Evolutionary conservation across 2,888 invertebrate species (phyloP), one percentile per base, ranked within the genome.

Genomic region (Phalangium opilio): DNA sequence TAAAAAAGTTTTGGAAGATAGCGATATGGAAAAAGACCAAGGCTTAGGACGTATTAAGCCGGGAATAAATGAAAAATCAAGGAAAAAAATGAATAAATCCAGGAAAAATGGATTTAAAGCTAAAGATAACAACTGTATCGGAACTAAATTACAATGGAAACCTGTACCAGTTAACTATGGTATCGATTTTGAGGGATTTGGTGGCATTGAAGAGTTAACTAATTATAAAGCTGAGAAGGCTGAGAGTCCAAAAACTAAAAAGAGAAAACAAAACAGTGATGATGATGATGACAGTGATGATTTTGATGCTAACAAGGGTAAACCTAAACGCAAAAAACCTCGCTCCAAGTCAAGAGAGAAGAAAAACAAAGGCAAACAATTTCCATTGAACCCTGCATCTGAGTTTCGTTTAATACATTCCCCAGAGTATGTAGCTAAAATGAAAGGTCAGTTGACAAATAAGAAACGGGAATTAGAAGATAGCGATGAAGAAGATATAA

Each of bases 201-300:
- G 82, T 33, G 84, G 81, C 1, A 72, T 85, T 39, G 84, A 85
- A 66, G 83, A 84, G 60, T 75, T 85, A 50, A 19, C 39, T 11
- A 47, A 48, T 43, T 52, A 51, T 34, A 27, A 21, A n/a, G 15
- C 33, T 10, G 34, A 45, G 18, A 21, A 20, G 5, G 18, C 11
- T 15, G 35, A 15, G n/a, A 41, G 33, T 14, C 35, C 41, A 41
- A 14, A 54, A 18, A 15, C 17, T 11, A 11, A 36, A 33, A 32
- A 50, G 47, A 14, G 39, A 20, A 33, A 27, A 11, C 35, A 33
- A 41, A 10, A 15, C 34, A 14, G 14, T 32, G 8, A 39, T 21
- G 41, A 38, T 19, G 44, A 43, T 33, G n/a, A 57, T 49, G 58
- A 60, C 51, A 63, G 54, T 59, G 58, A 50, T 58, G 49, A 52